Percentiles rank a stretch among this genome's conserved stretches.
Evolutionary conservation across 2,113 vertebrate genomes (phyloP).

Genomic region (Emydocephalus ijimae): DNA sequence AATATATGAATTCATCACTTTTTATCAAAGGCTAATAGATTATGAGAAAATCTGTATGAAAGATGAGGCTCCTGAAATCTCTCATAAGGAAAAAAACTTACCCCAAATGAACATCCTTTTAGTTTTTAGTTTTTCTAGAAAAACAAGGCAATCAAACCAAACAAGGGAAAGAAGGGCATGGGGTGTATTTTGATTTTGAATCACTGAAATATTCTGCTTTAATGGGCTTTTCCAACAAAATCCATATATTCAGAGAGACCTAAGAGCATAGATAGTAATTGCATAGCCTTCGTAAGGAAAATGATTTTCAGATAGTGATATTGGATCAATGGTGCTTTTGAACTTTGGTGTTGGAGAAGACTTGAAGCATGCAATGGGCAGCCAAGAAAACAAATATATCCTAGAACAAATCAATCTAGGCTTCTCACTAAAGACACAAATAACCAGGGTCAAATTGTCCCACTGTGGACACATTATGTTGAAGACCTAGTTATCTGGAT

Average conservation of each 20-base stretch:
- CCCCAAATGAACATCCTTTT: background rate
- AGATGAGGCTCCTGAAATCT: background rate
- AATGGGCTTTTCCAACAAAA: background rate
- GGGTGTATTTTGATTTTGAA: background rate
- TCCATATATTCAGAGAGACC: background rate
- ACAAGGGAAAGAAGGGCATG: background rate
- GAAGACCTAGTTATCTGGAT: background rate
- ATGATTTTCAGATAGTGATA: background rate
- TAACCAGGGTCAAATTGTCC: background rate
- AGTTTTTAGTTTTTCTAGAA: background rate
- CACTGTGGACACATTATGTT: background rate
- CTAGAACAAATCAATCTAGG: background rate
- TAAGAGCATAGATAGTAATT: background rate
- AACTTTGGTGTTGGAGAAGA: background rate
- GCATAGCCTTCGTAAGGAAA: background rate
- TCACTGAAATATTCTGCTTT: background rate
- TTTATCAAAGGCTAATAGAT: slow-evolving; percentile 18
- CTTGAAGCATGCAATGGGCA: background rate
- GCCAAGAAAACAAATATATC: background rate
- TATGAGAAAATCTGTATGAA: background rate
- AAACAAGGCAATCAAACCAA: background rate
- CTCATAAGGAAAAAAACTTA: background rate
- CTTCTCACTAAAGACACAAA: background rate
- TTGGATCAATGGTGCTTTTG: background rate
- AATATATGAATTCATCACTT: slow-evolving; percentile 54